A percentile compares a stretch with the other conserved stretches of the same genome.
These are phyloP conservation scores for Cremastinae sp. DNA, from an alignment of 2,888 invertebrate species.

Conservation along the genomic window DNA sequence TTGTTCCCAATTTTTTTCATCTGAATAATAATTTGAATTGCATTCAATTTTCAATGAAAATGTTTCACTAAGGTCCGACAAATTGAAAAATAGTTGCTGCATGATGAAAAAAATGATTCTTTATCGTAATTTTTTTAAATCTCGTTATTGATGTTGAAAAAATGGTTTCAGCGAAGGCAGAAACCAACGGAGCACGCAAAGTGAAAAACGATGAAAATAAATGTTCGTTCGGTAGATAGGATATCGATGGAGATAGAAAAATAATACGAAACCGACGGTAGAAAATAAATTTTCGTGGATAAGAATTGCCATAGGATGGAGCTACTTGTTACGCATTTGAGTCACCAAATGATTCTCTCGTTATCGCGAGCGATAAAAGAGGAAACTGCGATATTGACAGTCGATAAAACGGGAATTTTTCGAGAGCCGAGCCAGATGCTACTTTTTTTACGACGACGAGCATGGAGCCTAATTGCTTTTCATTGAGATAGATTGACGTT, in stretches of 20 bases:
- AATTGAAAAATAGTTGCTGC: no score
- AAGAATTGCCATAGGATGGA: constrained; percentile 22
- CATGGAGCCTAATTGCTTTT: constrained; percentile 68
- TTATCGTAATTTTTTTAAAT: no score
- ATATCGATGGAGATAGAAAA: constrained; percentile 37
- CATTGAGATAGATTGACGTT: constrained; percentile 73
- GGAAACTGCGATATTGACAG: constrained; percentile 1
- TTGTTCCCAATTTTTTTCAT: no score
- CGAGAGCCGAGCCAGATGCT: neutral
- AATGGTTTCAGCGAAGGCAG: no score
- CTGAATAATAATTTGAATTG: no score
- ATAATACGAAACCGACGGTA: constrained; percentile 22
- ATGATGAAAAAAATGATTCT: no score
- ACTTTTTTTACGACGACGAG: constrained; percentile 35
- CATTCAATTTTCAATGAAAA: no score
- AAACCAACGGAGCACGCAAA: no score
- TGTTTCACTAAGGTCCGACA: no score
- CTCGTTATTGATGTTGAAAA: no score
- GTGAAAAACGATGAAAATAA: no score
- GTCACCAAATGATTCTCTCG: constrained; percentile 11
- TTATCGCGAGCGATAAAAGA: constrained; percentile 18
- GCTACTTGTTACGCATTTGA: constrained; percentile 14
- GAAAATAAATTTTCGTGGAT: constrained; percentile 6
- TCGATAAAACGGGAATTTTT: constrained; percentile 42
- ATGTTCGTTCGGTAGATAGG: constrained; percentile 21